Conservation (phyloP, 2,113 vertebrate species). For the Parotia lawesii region DNA sequence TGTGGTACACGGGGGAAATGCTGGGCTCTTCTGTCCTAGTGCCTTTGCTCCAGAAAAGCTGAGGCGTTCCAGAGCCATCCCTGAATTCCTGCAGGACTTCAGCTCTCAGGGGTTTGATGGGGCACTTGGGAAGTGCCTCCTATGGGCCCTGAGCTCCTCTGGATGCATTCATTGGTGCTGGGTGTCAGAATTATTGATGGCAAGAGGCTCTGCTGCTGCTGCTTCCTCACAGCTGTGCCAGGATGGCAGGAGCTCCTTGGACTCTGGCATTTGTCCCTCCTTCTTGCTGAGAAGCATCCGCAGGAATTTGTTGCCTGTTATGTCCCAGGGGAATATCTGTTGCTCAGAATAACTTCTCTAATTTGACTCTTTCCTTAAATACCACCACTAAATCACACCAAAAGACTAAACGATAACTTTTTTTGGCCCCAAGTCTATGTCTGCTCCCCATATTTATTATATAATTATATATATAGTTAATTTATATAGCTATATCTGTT, state of each 20-base stretch:
- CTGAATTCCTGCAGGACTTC: not conserved
- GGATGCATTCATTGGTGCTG: not conserved
- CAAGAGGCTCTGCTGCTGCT: not conserved
- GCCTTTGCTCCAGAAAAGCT: not conserved
- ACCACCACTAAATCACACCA: not conserved
- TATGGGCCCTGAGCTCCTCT: not conserved
- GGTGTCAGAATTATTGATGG: not conserved
- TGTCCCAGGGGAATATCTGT: not conserved
- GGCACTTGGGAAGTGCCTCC: not conserved
- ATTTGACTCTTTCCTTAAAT: not conserved
- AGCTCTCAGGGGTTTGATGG: not conserved
- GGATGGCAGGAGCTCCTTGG: not conserved
- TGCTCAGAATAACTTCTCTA: not conserved
- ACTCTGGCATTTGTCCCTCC: not conserved
- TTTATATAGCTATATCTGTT: not conserved
- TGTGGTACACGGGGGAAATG: not conserved
- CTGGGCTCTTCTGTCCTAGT: not conserved
- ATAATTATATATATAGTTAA: not conserved
- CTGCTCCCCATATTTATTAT: not conserved
- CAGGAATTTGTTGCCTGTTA: not conserved
- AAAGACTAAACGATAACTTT: not conserved
- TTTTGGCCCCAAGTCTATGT: not conserved
- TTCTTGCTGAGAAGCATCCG: fast-evolving
- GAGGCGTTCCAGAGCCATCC: fast-evolving
- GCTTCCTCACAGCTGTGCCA: not conserved